phyloP scores from a whole-genome alignment of 2,113 vertebrate species.

The Seriola dumerili region DNA sequence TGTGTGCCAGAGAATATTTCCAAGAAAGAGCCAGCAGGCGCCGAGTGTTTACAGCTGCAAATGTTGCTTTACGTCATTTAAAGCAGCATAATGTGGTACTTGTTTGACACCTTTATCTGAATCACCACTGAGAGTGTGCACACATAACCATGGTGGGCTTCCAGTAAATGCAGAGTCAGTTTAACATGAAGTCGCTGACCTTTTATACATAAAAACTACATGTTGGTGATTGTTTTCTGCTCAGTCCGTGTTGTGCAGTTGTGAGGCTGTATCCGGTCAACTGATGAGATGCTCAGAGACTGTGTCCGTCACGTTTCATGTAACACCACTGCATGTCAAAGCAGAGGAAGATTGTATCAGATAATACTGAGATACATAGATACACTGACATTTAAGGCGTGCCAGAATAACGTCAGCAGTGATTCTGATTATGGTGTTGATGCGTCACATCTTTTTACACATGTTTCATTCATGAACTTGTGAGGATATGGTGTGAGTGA shows the following conservation, averaged over 20 bases:
- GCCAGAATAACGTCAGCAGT: neutral
- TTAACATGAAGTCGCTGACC: no score
- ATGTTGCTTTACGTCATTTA: neutral
- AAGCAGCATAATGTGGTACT: neutral
- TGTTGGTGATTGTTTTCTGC: neutral
- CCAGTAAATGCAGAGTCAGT: neutral
- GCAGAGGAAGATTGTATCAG: neutral
- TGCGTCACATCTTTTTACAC: constrained; percentile 7
- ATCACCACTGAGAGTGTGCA: neutral
- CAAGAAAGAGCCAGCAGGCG: neutral
- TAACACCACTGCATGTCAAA: neutral
- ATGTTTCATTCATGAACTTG: neutral
- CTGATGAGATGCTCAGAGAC: no score
- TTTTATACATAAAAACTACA: no score
- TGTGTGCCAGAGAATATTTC: constrained; percentile 9
- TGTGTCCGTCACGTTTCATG: no score
- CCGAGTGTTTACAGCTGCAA: neutral
- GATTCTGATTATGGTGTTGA: neutral
- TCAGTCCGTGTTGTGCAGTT: neutral
- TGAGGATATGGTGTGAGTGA: neutral
- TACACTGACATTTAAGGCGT: neutral
- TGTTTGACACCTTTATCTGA: neutral
- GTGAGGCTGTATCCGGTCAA: no score
- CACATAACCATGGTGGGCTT: neutral
- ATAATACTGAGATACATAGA: neutral